Percentiles rank a stretch among this genome's conserved stretches.
Evolutionary conservation across 2,797 vertebrate genomes (phyloP).

Genomic region (Sebastes reedi): DNA sequence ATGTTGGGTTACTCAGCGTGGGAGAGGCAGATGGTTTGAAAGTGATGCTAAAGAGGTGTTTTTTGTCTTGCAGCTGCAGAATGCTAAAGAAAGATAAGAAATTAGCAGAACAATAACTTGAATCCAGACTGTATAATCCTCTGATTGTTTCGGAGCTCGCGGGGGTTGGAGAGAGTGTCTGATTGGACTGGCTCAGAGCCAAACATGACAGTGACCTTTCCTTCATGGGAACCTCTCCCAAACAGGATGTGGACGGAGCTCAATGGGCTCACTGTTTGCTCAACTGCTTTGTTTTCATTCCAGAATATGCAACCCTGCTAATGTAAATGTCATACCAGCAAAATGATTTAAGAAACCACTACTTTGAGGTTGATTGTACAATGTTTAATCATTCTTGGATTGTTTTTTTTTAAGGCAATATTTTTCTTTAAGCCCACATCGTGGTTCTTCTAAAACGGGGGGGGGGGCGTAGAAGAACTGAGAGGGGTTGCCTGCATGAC

Average conservation of each 20-base stretch:
- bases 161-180: constrained; percentile 16
- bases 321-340: not conserved
- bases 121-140: constrained; percentile 29
- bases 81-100: not conserved
- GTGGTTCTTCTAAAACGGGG: not conserved
- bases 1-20: not conserved
- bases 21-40: not conserved
- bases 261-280: constrained; percentile 47
- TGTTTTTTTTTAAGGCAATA: not conserved
- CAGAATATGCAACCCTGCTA: not conserved
- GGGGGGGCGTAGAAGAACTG: too few species aligned
- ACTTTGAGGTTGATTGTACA: not conserved
- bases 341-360: not conserved
- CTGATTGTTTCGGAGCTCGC: constrained; percentile 22
- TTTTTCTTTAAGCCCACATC: not conserved
- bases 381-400: not conserved
- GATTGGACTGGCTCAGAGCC: constrained; percentile 66
- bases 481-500: not conserved
- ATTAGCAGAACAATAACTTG: constrained; percentile 2
- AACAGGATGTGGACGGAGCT: constrained; percentile 71
- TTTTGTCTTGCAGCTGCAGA: not conserved
- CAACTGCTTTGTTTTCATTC: constrained; percentile 40
- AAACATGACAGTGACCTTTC: constrained; percentile 70
- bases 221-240: constrained; percentile 56
- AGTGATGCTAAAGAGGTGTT: not conserved